These are phyloP conservation scores for Mamestra brassicae DNA, from an alignment of 2,888 invertebrate genomes.

Conservation along the genomic window DNA sequence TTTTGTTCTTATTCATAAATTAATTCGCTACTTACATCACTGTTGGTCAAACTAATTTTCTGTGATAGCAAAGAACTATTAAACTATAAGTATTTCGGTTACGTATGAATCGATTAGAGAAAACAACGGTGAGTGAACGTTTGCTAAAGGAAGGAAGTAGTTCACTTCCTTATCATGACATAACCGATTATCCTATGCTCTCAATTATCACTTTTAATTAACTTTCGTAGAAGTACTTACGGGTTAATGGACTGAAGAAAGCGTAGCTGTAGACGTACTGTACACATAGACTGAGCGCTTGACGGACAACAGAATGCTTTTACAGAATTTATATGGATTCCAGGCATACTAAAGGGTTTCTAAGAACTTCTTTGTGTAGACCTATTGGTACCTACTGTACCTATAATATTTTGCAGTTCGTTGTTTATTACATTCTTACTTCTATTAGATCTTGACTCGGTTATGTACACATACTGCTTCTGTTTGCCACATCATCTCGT, in stretches of 20 bases:
- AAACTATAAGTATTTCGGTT: slow-evolving; percentile 58
- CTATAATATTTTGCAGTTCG: not conserved
- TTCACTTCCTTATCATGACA: slow-evolving; percentile 54
- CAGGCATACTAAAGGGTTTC: slow-evolving; percentile 45
- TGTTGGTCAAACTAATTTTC: slow-evolving; percentile 34
- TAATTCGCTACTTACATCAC: slow-evolving; percentile 54
- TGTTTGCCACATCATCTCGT: not conserved
- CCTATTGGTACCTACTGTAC: not conserved
- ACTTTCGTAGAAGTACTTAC: slow-evolving; percentile 15
- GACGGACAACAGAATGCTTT: slow-evolving; percentile 35
- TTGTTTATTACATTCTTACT: not conserved
- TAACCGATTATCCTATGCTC: slow-evolving; percentile 60
- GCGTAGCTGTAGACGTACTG: slow-evolving; percentile 1
- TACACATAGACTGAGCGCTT: slow-evolving; percentile 12
- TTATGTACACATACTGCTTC: not conserved
- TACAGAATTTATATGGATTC: slow-evolving; percentile 55
- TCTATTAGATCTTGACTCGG: no score
- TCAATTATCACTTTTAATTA: slow-evolving; percentile 40
- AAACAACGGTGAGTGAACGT: slow-evolving; percentile 52
- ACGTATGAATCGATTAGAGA: slow-evolving; percentile 62
- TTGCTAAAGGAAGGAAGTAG: slow-evolving; percentile 32
- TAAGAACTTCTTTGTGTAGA: slow-evolving; percentile 25
- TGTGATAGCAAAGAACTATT: slow-evolving; percentile 40
- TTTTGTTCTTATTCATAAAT: slow-evolving; percentile 5
- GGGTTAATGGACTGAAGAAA: slow-evolving; percentile 38